phyloP scores from a whole-genome alignment of 2,113 vertebrate species.

The Accipiter virgatus region DNA sequence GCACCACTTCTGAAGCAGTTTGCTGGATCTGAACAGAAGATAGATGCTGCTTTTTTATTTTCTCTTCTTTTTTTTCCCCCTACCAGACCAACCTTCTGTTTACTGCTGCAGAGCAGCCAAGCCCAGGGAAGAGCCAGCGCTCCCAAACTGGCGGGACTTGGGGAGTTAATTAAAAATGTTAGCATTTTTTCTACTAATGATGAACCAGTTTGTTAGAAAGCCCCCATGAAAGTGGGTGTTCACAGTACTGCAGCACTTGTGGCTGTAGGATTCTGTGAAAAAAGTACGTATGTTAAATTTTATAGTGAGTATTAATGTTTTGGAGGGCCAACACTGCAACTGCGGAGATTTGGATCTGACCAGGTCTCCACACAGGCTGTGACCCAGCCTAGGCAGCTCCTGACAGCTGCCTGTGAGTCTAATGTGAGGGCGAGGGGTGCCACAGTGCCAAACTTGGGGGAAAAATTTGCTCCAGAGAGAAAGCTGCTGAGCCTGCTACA shows the following conservation, averaged over 20 bases:
- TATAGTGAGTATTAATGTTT: not conserved
- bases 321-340: rapidly evolving
- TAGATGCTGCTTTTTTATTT: too few relatives aligned
- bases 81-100: not conserved
- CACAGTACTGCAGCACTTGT: not conserved
- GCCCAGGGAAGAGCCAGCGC: not conserved
- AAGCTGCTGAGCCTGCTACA: rapidly evolving
- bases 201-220: not conserved
- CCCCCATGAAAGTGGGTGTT: not conserved
- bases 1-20: too few relatives aligned
- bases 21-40: too few relatives aligned
- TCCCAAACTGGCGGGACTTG: not conserved
- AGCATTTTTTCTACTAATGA: not conserved
- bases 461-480: not conserved
- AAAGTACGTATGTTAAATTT: not conserved
- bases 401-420: not conserved
- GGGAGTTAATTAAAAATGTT: not conserved
- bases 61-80: too few relatives aligned
- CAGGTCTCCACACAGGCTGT: not conserved
- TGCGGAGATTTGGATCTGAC: not conserved
- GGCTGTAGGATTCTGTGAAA: not conserved
- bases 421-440: not conserved
- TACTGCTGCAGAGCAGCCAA: not conserved
- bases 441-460: rapidly evolving
- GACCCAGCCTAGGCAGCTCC: not conserved